Conservation (phyloP, 2,888 invertebrate genomes). For the Ptilodon capucinus region DNA sequence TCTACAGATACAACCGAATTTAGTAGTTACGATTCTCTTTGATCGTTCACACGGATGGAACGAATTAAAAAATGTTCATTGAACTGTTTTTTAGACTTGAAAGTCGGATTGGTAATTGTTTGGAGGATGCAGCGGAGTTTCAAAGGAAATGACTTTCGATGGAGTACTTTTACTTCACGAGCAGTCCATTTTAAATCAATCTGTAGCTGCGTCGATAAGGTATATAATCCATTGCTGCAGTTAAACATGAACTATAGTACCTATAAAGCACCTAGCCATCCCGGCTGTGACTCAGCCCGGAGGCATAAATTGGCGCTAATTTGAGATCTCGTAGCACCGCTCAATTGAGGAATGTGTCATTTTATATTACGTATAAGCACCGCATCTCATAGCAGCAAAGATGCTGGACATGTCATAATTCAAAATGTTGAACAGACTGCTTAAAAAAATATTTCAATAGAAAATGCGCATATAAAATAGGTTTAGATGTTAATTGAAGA, state of each 20-base stretch:
- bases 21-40: constrained; percentile 24
- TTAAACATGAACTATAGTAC: constrained; percentile 6
- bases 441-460: too few species aligned
- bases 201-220: too few species aligned
- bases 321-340: constrained; percentile 67
- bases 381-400: constrained; percentile 13
- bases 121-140: constrained; percentile 1
- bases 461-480: neutral
- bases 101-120: constrained; percentile 19
- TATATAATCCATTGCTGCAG: neutral
- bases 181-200: too few species aligned
- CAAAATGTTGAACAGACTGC: neutral
- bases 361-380: constrained; percentile 51
- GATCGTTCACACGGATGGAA: constrained; percentile 22
- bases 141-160: neutral
- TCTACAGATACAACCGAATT: constrained; percentile 24
- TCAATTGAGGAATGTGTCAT: constrained; percentile 81
- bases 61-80: constrained; percentile 17
- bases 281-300: constrained; percentile 60
- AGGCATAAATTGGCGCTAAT: constrained; percentile 80
- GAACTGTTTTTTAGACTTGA: constrained; percentile 17
- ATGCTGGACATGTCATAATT: constrained; percentile 1
- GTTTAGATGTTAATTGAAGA: neutral
- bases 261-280: constrained; percentile 23
- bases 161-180: neutral